Conservation (phyloP, 1,140 invertebrate genomes). For the Scaptomyza graminum region DNA sequence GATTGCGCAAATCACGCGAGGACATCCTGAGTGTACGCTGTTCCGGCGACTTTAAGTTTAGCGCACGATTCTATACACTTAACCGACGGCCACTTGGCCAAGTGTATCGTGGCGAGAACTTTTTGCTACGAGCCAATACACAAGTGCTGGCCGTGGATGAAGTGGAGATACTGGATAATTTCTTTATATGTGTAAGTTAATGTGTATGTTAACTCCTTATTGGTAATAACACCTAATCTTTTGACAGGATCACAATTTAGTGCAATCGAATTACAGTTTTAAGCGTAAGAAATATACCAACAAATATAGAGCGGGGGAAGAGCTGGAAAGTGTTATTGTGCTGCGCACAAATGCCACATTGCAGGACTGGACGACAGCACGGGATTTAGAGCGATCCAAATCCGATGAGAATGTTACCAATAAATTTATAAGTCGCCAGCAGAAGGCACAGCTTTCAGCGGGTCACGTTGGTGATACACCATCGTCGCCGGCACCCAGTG, state of each 20-base stretch:
- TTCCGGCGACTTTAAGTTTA: conserved; percentile 71
- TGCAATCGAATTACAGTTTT: conserved; percentile 83
- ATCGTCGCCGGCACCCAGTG: conserved; percentile 4
- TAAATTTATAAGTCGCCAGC: conserved; percentile 53
- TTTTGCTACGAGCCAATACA: conserved; percentile 73
- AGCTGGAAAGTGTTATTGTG: conserved; percentile 78
- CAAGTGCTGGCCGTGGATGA: conserved; percentile 69
- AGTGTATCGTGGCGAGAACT: conserved; percentile 79
- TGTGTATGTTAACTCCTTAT: not conserved
- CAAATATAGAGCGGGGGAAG: conserved; percentile 68
- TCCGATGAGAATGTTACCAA: conserved; percentile 45
- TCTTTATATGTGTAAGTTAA: conserved; percentile 83
- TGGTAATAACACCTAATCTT: not conserved
- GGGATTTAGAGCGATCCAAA: conserved; percentile 68
- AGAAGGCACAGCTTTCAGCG: conserved; percentile 11
- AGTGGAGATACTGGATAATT: conserved; percentile 81
- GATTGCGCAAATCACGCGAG: conserved; percentile 76
- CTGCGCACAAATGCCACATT: conserved; percentile 72
- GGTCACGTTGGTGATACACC: conserved; percentile 21
- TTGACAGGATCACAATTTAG: conserved; percentile 79
- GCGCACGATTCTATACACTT: conserved; percentile 74
- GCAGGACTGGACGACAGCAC: conserved; percentile 68
- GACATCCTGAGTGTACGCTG: conserved; percentile 68
- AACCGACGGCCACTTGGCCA: conserved; percentile 67
- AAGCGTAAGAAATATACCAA: conserved; percentile 80